Percentiles rank a stretch among this genome's conserved stretches.
Evolutionary conservation across 1,140 invertebrate species (phyloP).

Genomic region (Batillaria attramentaria): DNA sequence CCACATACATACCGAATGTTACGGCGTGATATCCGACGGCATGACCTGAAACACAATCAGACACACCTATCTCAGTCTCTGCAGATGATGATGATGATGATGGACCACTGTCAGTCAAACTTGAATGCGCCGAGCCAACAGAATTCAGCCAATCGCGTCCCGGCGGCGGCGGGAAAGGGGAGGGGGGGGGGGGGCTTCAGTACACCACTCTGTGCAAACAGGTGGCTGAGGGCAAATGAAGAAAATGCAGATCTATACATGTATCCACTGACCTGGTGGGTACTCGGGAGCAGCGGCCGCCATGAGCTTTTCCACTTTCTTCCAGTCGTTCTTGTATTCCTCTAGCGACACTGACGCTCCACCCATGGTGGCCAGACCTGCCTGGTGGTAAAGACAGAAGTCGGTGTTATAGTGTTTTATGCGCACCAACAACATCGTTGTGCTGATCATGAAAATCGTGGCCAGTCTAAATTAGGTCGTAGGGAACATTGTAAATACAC

Average conservation of each 20-base stretch:
- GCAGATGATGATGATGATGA: too few relatives aligned
- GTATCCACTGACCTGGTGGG: slow-evolving; percentile 34
- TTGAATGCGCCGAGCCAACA: not conserved
- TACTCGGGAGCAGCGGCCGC: slow-evolving; percentile 23
- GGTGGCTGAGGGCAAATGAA: not conserved
- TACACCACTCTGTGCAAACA: not conserved
- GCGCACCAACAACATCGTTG: too few relatives aligned
- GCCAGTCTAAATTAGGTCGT: too few relatives aligned
- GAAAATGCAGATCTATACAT: not conserved
- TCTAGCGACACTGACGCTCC: not conserved
- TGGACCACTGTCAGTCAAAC: too few relatives aligned
- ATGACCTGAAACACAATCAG: slow-evolving; percentile 29
- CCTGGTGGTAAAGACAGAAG: not conserved
- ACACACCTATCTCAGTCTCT: too few relatives aligned
- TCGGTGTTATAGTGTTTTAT: not conserved
- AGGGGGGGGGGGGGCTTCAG: not conserved
- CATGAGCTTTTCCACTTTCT: slow-evolving; percentile 29
- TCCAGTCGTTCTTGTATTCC: slow-evolving; percentile 36
- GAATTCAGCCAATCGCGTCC: too few relatives aligned
- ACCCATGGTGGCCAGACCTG: slow-evolving; percentile 27
- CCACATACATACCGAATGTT: slow-evolving; percentile 70
- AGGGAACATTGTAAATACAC: too few relatives aligned
- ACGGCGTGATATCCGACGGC: slow-evolving; percentile 67
- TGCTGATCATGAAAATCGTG: too few relatives aligned
- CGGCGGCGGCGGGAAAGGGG: too few relatives aligned